Evolutionary conservation across 2,113 vertebrate genomes (phyloP).

Genomic region (Brevimyrus niger): DNA sequence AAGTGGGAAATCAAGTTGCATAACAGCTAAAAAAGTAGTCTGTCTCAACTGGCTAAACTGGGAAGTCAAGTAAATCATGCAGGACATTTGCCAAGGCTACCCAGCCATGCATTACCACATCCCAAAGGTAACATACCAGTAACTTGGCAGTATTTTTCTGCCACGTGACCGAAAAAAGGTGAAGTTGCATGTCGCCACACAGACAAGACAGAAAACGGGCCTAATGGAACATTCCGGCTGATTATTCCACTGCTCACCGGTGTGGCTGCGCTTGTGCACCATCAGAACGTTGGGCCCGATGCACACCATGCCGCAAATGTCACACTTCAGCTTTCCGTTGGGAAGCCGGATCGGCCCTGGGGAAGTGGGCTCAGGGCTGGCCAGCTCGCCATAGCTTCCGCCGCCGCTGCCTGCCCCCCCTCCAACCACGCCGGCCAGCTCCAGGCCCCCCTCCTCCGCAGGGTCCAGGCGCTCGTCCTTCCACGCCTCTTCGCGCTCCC

Average conservation of each 20-base stretch:
- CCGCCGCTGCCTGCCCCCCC: slow-evolving; percentile 58
- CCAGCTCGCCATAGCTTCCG: slow-evolving; percentile 66
- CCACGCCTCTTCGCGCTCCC: slow-evolving; percentile 47
- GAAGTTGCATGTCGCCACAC: background rate
- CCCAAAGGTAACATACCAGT: background rate
- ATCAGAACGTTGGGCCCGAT: slow-evolving; percentile 94
- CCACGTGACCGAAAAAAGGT: background rate
- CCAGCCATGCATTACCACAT: background rate
- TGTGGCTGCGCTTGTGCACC: slow-evolving; percentile 97
- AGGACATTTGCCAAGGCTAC: background rate
- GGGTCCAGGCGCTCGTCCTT: slow-evolving; percentile 61
- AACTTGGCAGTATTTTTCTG: background rate
- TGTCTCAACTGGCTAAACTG: background rate
- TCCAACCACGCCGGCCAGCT: slow-evolving; percentile 45
- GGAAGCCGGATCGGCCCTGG: slow-evolving; percentile 83
- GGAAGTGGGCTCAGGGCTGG: slow-evolving; percentile 69
- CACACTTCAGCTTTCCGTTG: slow-evolving; percentile 90
- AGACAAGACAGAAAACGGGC: background rate
- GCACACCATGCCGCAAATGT: slow-evolving; percentile 92
- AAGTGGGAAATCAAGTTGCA: background rate
- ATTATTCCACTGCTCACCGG: slow-evolving; percentile 62
- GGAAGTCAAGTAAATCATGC: background rate
- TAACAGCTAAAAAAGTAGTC: background rate
- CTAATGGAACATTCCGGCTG: background rate
- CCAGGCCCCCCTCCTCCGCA: slow-evolving; percentile 56